Evolutionary conservation across 2,888 invertebrate genomes (phyloP).

Genomic region (Candidula unifasciata): DNA sequence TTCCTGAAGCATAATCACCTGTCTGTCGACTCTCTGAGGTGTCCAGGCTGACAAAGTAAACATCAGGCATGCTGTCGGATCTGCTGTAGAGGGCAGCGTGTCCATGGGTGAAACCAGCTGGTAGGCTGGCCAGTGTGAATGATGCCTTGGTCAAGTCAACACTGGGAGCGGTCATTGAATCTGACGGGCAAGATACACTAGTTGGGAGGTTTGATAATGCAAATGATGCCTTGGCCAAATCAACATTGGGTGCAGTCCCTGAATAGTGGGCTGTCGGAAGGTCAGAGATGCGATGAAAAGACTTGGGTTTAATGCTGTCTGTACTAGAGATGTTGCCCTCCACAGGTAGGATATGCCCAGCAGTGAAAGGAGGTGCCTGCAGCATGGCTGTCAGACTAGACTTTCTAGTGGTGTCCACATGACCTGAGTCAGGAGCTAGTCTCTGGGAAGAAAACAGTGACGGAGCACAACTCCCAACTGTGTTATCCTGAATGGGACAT

Average conservation of each 20-base stretch:
- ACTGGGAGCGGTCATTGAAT: slow-evolving; percentile 11
- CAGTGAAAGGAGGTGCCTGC: slow-evolving; percentile 1
- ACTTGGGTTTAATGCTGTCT: neutral
- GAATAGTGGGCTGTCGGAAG: slow-evolving; percentile 39
- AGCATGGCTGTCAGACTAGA: slow-evolving; percentile 23
- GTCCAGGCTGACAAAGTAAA: neutral
- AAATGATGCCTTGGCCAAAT: slow-evolving; percentile 31
- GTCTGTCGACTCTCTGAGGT: neutral
- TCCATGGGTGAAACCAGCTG: neutral
- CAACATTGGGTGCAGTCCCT: slow-evolving; percentile 43
- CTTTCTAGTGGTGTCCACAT: neutral
- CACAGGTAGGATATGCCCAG: neutral
- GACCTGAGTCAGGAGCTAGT: neutral
- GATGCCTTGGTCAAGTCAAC: slow-evolving; percentile 37
- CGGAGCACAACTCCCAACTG: neutral
- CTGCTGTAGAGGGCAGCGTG: neutral
- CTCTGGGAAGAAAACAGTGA: neutral
- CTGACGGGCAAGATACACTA: neutral
- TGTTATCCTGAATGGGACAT: neutral
- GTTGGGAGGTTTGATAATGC: neutral
- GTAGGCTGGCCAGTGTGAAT: neutral
- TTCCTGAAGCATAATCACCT: neutral
- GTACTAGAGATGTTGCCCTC: neutral
- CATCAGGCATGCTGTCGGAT: neutral
- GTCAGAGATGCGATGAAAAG: neutral